A percentile compares a stretch with the other conserved stretches of the same genome.
Conservation (phyloP, 2,113 vertebrate genomes). For the Amblyopsis rosae region DNA sequence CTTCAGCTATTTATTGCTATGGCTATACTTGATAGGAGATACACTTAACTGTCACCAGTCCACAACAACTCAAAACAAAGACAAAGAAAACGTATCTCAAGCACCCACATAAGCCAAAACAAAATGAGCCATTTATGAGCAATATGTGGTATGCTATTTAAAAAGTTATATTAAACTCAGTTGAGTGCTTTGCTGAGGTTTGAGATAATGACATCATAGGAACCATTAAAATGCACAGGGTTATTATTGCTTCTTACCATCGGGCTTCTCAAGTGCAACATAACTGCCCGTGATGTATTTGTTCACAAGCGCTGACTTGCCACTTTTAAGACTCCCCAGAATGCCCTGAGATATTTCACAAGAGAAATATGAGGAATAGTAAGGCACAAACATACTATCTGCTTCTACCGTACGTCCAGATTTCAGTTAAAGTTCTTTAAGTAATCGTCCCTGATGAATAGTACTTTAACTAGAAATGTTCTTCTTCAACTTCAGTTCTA, state of each 20-base stretch:
- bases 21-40: too few relatives aligned
- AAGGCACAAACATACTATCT: background rate
- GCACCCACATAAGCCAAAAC: too few relatives aligned
- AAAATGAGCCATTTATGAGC: too few relatives aligned
- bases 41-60: too few relatives aligned
- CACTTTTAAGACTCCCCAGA: conserved; percentile 87
- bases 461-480: too few relatives aligned
- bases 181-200: background rate
- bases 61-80: too few relatives aligned
- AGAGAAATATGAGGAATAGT: conserved; percentile 29
- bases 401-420: too few relatives aligned
- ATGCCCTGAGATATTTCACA: conserved; percentile 78
- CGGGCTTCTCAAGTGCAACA: conserved; percentile 82
- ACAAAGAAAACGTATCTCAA: background rate
- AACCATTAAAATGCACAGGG: background rate
- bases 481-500: too few relatives aligned
- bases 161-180: background rate
- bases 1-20: too few relatives aligned
- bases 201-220: too few relatives aligned
- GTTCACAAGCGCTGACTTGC: conserved; percentile 90
- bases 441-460: background rate
- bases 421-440: conserved; percentile 1
- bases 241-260: conserved; percentile 76
- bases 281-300: conserved; percentile 94
- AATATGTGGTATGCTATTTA: too few relatives aligned